Base-by-base conservation (phyloP, 2,888 invertebrate genomes). In the Ornithoptera alexandrae region DNA sequence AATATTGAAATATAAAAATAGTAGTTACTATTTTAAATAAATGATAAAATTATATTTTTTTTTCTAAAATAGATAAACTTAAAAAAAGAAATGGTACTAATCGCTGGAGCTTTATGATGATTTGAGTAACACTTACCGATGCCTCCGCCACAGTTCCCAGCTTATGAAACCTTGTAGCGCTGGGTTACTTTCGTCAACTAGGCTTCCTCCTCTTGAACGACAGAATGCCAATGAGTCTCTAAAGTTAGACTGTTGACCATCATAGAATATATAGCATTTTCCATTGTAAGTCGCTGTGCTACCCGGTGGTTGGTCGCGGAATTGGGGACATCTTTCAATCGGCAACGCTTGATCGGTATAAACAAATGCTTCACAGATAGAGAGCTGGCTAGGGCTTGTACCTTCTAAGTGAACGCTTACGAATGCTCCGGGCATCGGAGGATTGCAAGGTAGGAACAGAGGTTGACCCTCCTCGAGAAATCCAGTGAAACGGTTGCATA, bases 361-460 rank as follows among this genome's bases (percentile, higher is more conserved):
- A 20, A 98, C 98, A 84, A 98, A 98, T 0, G 98, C 97, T 86
- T 98, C 98, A 84, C 98, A 98, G 17, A 98, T 96, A 0, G 97
- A 97, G 18, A 98, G 91, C 73, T 97, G 97, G 73, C 95, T 96
- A 0, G 96, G 94, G 0, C 92, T 83, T 0, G 95, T 93, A 0
- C 96, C 95, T 89, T 98, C 98, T 69, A 98, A 85, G 81, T 98
- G 98, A 0, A 98, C 97, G 77, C 97, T 97, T 73, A 98, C 98
- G 85, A 98, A 98, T 12, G 98, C 98, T 0, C 98, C 98, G 0
- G 98, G 97, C 97, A 98, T 98, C 0, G 98, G 98, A 1, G 98
- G 98, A 87, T 97, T 97, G 91, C 98, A 98, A 0, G 98, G 98
- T 65, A 98, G 88, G 89, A 98, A 98, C 8, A 98, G 93, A 0